phyloP scores from a whole-genome alignment of 2,797 vertebrate genomes.

The Trematomus bernacchii region DNA sequence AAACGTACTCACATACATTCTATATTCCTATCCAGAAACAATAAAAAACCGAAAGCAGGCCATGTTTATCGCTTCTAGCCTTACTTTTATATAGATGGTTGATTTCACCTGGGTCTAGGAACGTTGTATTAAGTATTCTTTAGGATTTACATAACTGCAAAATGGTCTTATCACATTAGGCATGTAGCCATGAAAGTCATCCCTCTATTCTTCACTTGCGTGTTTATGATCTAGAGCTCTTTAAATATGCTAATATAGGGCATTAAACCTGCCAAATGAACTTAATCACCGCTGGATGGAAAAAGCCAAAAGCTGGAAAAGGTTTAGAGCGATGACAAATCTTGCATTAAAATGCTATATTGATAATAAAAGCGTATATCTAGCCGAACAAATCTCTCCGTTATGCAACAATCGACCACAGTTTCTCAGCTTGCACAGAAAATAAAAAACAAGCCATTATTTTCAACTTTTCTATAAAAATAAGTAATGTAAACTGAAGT shows the following conservation, averaged over 20 bases:
- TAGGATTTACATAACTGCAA: constrained; percentile 8
- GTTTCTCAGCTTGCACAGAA: background rate
- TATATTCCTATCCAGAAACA: constrained; percentile 27
- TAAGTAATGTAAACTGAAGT: background rate
- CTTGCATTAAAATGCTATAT: background rate
- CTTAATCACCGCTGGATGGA: background rate
- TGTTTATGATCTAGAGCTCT: background rate
- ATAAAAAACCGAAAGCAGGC: background rate
- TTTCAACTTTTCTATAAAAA: background rate
- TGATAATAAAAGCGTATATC: background rate
- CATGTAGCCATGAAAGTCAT: background rate
- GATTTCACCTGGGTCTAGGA: constrained; percentile 16
- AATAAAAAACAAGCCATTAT: background rate
- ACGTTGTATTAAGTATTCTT: constrained; percentile 25
- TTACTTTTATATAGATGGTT: background rate
- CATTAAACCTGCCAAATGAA: background rate
- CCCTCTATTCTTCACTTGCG: constrained; percentile 6
- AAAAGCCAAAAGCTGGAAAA: background rate
- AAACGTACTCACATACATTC: constrained; percentile 56
- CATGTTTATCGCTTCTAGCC: constrained; percentile 13
- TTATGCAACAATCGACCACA: constrained; percentile 1
- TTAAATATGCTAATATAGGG: constrained; percentile 4
- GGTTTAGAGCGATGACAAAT: background rate
- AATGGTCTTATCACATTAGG: background rate
- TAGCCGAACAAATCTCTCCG: background rate